Percentiles rank a stretch among this genome's conserved stretches.
These are phyloP conservation scores for Drosophila trapezifrons DNA, from an alignment of 1,140 invertebrate species.

Conservation along the genomic window DNA sequence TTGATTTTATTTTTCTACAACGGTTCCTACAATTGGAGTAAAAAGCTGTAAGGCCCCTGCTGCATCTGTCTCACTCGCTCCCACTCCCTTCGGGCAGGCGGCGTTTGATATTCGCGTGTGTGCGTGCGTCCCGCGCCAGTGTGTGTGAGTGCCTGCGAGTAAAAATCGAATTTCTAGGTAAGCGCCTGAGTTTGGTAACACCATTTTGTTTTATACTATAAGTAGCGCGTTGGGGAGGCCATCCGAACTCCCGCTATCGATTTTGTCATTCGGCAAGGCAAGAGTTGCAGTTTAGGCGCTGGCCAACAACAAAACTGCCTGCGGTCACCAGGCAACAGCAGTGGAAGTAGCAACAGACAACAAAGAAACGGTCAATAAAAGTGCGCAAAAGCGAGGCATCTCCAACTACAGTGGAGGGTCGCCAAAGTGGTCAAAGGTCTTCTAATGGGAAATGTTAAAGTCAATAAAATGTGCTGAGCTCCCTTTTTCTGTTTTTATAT, in stretches of 20 bases:
- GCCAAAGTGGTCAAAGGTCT: not conserved
- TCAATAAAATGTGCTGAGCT: no score
- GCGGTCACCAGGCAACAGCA: constrained; percentile 34
- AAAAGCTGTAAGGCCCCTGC: constrained; percentile 69
- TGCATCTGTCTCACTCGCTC: constrained; percentile 2
- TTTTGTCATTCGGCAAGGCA: constrained; percentile 53
- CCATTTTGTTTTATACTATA: constrained; percentile 4
- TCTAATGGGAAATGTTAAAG: not conserved
- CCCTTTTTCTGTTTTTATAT: no score
- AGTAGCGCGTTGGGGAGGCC: not conserved
- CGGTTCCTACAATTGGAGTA: constrained; percentile 84
- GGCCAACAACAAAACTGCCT: constrained; percentile 3
- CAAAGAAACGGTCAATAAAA: constrained; percentile 48
- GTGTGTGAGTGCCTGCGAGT: constrained; percentile 28
- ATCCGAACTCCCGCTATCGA: constrained; percentile 52
- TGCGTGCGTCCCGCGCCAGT: constrained; percentile 19
- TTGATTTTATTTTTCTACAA: constrained; percentile 84
- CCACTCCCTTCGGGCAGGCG: constrained; percentile 41
- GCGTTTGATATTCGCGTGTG: constrained; percentile 30
- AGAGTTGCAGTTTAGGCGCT: constrained; percentile 24
- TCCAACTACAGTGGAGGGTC: constrained; percentile 41
- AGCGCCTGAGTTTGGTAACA: constrained; percentile 19
- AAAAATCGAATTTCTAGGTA: constrained; percentile 41
- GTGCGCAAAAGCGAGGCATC: constrained; percentile 65
- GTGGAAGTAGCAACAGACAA: constrained; percentile 17